Evolutionary conservation across 2,113 vertebrate genomes (phyloP), one percentile per base, ranked within the genome.

Genomic region (Romanogobio albipinnatus): DNA sequence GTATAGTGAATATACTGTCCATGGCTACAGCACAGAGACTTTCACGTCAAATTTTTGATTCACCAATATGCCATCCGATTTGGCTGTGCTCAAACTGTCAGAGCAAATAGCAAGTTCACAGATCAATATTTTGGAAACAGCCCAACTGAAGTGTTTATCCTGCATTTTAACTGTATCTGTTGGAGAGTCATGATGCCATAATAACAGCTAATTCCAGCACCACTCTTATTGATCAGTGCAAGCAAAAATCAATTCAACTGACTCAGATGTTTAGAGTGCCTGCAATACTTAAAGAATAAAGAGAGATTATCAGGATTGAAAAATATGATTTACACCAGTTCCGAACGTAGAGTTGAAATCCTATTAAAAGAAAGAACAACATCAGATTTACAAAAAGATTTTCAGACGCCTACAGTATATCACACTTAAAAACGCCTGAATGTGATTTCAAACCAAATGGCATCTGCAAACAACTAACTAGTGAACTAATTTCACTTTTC

Each of bases 171-270:
- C 24, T 39, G 13, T 79, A 49, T 70, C 19, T 9, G 13, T 39
- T 49, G 17, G 19, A 24, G 53, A 85, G 68, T 84, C n/a, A 80
- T 75, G 76, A 84, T 53, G 26, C 68, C 43, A 81, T 15, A 81
- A 26, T 22, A 66, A 49, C 29, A 33, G 61, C 45, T 78, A 26
- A 33, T 58, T 82, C 26, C 7, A 59, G 58, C 4, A 47, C 5
- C 49, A 17, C 59, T 77, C 26, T 75, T 47, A 76, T 56, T 39
- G 76, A 83, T 78, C 51, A 77, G 43, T 49, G 15, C 9, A 49
- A 64, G 59, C 58, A 19, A 75, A 85, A 80, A 81, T 75, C 43
- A 66, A 80, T 15, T 11, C 36, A 58, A 45, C n/a, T 68, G 5
- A 86, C 70, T 19, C 19, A 49, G 29, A 75, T 24, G 19, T 82